phyloP scores from a whole-genome alignment of 2,113 vertebrate species.

The Phrynosoma platyrhinos region DNA sequence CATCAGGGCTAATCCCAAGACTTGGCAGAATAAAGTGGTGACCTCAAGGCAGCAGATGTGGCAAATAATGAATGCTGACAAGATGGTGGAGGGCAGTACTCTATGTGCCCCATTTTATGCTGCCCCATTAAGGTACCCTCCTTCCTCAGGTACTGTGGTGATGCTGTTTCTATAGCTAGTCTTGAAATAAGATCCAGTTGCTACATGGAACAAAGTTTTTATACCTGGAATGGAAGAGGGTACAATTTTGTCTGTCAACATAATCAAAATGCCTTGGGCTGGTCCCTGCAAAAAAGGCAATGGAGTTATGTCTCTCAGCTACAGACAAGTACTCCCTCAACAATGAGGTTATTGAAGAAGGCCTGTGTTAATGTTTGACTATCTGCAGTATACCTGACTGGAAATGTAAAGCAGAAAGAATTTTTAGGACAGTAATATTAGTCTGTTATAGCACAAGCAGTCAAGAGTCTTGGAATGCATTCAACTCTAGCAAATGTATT shows the following conservation, averaged over 20 bases:
- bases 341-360: not conserved
- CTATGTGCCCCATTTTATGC: no score
- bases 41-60: not conserved
- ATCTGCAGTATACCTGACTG: not conserved
- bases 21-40: not conserved
- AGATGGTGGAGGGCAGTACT: not conserved
- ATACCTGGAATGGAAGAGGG: not conserved
- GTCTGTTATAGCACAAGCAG: not conserved
- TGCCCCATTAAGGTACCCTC: no score
- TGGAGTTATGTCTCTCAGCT: not conserved
- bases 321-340: not conserved
- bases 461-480: not conserved
- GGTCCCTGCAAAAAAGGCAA: not conserved
- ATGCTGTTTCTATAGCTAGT: no score
- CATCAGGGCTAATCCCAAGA: not conserved
- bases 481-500: not conserved
- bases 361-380: not conserved
- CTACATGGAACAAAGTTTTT: not conserved
- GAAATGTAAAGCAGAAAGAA: not conserved
- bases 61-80: not conserved
- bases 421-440: not conserved
- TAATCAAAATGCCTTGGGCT: not conserved
- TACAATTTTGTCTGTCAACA: not conserved
- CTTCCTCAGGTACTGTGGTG: no score
- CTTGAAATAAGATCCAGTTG: not conserved